A percentile compares a stretch with the other conserved stretches of the same genome.
Conservation (phyloP, 1,140 invertebrate species). For the Nephila pilipes region DNA sequence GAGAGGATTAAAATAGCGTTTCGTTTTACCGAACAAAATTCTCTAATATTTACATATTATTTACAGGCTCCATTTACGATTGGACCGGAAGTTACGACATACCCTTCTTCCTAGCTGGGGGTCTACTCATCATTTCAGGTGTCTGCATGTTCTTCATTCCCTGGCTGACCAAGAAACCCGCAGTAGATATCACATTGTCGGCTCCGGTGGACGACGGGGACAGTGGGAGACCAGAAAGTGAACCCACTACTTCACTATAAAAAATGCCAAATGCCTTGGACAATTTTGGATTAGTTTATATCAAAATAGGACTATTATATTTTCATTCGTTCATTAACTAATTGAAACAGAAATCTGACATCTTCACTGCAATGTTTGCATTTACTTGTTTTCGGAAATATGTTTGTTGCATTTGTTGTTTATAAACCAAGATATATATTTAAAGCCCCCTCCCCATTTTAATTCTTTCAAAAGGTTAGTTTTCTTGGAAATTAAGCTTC, state of each 20-base stretch:
- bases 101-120: conserved; percentile 95
- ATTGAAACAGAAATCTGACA: background rate
- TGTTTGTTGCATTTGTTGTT: too few species aligned
- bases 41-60: background rate
- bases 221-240: conserved; percentile 56
- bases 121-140: conserved; percentile 92
- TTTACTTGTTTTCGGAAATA: too few species aligned
- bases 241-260: conserved; percentile 56
- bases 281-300: background rate
- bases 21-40: too few species aligned
- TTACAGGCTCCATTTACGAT: conserved; percentile 92
- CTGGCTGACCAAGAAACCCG: background rate
- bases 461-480: too few species aligned
- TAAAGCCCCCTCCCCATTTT: too few species aligned
- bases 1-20: too few species aligned
- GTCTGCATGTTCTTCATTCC: conserved; percentile 74
- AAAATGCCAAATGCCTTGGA: background rate
- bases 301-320: background rate
- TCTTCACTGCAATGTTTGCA: too few species aligned
- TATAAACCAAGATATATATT: too few species aligned
- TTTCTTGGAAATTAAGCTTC: too few species aligned
- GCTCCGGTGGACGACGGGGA: conserved; percentile 9
- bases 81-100: conserved; percentile 91
- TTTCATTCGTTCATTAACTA: background rate
- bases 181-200: background rate